Base-by-base conservation (phyloP, 2,113 vertebrate genomes). In the Polyodon spathula region DNA sequence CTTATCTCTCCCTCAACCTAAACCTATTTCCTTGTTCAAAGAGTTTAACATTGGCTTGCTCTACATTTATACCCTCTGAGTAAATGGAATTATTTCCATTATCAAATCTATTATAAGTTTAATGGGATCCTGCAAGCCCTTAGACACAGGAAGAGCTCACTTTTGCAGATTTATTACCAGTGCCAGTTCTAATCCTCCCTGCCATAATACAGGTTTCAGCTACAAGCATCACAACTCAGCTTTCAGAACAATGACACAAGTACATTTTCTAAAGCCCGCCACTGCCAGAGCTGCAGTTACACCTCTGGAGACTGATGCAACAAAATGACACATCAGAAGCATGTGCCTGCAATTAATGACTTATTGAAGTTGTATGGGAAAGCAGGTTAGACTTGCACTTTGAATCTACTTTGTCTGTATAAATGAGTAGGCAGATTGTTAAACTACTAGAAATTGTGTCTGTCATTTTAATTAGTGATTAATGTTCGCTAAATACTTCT, bases 71-170 rank as follows among this genome's bases (percentile, higher is more conserved):
- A 51, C 58, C 59, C 64, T 61, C 58, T 51, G 58, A 61, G 64
- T 66, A 61, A 66, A 66, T 61, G 64, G 64, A 61, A 65, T 65
- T 65, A 56, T 66, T 66, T 66, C 64, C 64, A 66, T 66, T 66
- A 66, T 66, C 64, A 66, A 57, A 66, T 66, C 64, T 66, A 66
- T 61, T 66, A 61, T 66, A 61, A 50, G 59, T 66, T 66, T 66
- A 66, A 66, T 66, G 64, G 64, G 64, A 66, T 66, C 52, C 37
- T 38, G 17, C 64, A 55, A 52, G 42, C 43, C 58, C 53, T 61
- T 38, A 41, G 42, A 53, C 64, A 60, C 53, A 56, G 58, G 54
- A 59, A 54, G 42, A 40, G 60, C 42, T 50, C 48, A 43, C 43
- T 66, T 61, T 56, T 56, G 4, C 58, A 54, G 6, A 60, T 52